These are phyloP conservation scores for Semaprochilodus insignis DNA, from an alignment of 2,797 vertebrate species.

Conservation along the genomic window DNA sequence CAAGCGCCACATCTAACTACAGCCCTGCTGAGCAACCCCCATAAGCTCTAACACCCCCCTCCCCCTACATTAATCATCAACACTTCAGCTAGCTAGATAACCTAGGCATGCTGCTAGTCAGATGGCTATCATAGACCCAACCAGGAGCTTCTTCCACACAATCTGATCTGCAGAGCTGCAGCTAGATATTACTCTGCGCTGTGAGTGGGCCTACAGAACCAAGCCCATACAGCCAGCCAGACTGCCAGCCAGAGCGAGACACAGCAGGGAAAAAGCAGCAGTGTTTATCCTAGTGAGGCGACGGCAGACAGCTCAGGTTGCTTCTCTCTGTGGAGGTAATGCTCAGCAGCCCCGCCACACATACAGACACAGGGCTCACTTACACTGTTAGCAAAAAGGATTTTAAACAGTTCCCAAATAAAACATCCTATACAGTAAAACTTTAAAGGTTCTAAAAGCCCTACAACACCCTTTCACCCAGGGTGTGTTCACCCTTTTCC, in stretches of 20 bases:
- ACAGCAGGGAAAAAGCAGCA: slow-evolving; percentile 3
- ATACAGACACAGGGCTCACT: neutral
- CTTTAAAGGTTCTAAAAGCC: too few relatives aligned
- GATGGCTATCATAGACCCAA: neutral
- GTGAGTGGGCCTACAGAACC: slow-evolving; percentile 1
- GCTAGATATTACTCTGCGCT: neutral
- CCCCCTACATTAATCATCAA: too few relatives aligned
- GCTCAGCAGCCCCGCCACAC: neutral
- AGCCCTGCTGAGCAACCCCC: neutral
- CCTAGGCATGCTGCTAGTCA: neutral
- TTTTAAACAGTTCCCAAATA: too few relatives aligned
- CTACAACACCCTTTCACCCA: too few relatives aligned
- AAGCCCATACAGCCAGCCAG: too few relatives aligned
- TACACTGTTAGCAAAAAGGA: neutral
- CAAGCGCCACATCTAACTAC: neutral
- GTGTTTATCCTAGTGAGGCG: slow-evolving; percentile 40
- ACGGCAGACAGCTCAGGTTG: slow-evolving; percentile 38
- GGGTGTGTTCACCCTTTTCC: too few relatives aligned
- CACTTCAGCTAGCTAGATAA: neutral
- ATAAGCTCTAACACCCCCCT: too few relatives aligned
- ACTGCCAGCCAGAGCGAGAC: too few relatives aligned
- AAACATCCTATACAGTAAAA: too few relatives aligned
- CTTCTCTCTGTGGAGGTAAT: slow-evolving; percentile 18
- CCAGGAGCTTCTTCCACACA: neutral
- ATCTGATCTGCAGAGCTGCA: neutral